Conservation (phyloP, 2,888 invertebrate genomes). For the Callyntrura sp. region DNA sequence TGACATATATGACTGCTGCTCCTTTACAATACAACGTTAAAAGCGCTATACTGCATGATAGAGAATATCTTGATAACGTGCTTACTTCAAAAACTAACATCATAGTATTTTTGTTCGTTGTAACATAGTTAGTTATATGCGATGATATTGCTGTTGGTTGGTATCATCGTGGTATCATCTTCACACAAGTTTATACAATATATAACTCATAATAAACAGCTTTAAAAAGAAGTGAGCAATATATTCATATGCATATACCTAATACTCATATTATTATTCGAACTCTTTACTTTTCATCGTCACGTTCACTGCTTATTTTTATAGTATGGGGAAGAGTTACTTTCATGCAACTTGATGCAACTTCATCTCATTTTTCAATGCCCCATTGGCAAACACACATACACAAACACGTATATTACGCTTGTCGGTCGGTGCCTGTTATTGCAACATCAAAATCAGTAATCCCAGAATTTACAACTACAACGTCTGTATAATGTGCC, state of each 20-base stretch:
- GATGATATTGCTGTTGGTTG: too few species aligned
- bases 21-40: neutral
- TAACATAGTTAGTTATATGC: too few species aligned
- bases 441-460: conserved; percentile 60
- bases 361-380: neutral
- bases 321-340: neutral
- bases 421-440: conserved; percentile 11
- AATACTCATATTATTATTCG: too few species aligned
- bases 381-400: too few species aligned
- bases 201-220: too few species aligned
- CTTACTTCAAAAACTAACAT: conserved; percentile 3
- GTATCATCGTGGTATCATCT: conserved; percentile 13
- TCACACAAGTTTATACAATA: conserved; percentile 24
- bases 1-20: neutral
- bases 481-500: too few species aligned
- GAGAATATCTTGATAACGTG: neutral
- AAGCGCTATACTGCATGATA: neutral
- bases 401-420: too few species aligned
- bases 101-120: neutral
- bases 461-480: conserved; percentile 67
- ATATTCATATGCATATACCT: too few species aligned
- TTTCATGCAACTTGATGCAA: neutral
- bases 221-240: too few species aligned
- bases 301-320: neutral
- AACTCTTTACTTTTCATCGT: neutral